phyloP scores from a whole-genome alignment of 2,797 vertebrate genomes.

The Rachycentron canadum region DNA sequence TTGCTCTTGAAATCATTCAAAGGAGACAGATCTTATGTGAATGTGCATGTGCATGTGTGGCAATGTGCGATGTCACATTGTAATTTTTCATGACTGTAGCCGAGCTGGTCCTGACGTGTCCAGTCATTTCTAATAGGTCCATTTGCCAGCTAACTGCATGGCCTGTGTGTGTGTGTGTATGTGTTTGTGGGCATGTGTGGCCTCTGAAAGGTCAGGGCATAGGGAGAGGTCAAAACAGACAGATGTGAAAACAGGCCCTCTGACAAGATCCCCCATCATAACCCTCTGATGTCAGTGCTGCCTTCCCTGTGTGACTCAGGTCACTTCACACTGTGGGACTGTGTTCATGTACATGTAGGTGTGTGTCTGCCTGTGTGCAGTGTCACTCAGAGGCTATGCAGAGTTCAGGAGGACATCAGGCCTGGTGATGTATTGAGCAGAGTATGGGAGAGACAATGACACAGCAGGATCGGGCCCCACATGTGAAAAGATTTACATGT shows the following conservation, averaged over 20 bases:
- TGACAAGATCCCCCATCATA: constrained; percentile 65
- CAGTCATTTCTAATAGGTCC: constrained; percentile 56
- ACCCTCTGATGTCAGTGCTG: constrained; percentile 47
- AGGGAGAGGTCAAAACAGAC: constrained; percentile 67
- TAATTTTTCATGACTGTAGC: constrained; percentile 27
- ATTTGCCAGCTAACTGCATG: constrained; percentile 35
- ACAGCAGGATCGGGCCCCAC: neutral
- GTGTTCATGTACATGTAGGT: constrained; percentile 49
- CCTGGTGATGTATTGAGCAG: neutral
- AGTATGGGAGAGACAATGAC: constrained; percentile 2
- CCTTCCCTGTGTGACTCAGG: constrained; percentile 56
- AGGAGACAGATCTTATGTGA: constrained; percentile 40
- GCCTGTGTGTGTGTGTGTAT: constrained; percentile 23
- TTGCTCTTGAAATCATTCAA: constrained; percentile 77
- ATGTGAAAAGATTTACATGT: constrained; percentile 19
- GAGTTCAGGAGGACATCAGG: constrained; percentile 30
- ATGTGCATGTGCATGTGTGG: neutral
- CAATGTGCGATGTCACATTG: neutral
- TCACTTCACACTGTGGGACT: constrained; percentile 61
- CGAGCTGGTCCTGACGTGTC: constrained; percentile 39
- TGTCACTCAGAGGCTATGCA: constrained; percentile 43
- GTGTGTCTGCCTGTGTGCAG: constrained; percentile 28
- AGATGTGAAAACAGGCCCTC: constrained; percentile 70
- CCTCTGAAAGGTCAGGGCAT: constrained; percentile 54
- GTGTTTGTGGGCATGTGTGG: constrained; percentile 29